Conservation (phyloP, 2,797 vertebrate species). For the Rhinoraja longicauda region DNA sequence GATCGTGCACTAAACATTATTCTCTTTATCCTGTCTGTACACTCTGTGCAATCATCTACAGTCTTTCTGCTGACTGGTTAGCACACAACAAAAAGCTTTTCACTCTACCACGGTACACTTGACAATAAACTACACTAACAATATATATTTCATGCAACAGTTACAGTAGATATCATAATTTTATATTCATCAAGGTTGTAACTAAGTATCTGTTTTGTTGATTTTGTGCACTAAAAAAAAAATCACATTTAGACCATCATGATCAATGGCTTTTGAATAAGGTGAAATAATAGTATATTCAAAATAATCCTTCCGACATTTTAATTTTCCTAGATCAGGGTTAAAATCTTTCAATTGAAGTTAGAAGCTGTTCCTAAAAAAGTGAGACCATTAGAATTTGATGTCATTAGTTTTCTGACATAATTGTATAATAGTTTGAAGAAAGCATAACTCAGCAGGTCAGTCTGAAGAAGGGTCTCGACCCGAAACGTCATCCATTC, state of each 20-base stretch:
- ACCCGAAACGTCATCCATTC: too few species aligned
- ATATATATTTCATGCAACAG: neutral
- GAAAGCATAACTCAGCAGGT: too few species aligned
- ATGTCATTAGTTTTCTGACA: neutral
- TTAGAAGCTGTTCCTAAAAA: neutral
- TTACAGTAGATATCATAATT: neutral
- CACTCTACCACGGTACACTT: too few species aligned
- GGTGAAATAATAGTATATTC: neutral
- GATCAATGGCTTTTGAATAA: neutral
- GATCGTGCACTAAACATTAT: too few species aligned
- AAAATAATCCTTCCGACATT: neutral
- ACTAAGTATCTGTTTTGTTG: neutral
- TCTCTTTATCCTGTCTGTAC: too few species aligned
- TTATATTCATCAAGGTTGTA: neutral
- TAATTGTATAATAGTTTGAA: too few species aligned
- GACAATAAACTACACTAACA: too few species aligned
- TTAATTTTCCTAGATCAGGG: neutral
- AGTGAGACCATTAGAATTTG: neutral
- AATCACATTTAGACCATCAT: neutral
- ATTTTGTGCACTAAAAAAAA: neutral
- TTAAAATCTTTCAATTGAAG: neutral
- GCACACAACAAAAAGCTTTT: too few species aligned
- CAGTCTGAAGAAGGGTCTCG: too few species aligned
- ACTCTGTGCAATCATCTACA: too few species aligned
- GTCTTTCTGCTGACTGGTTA: too few species aligned